phyloP scores from a whole-genome alignment of 1,140 invertebrate species.

The Panagrolaimus sp. region DNA sequence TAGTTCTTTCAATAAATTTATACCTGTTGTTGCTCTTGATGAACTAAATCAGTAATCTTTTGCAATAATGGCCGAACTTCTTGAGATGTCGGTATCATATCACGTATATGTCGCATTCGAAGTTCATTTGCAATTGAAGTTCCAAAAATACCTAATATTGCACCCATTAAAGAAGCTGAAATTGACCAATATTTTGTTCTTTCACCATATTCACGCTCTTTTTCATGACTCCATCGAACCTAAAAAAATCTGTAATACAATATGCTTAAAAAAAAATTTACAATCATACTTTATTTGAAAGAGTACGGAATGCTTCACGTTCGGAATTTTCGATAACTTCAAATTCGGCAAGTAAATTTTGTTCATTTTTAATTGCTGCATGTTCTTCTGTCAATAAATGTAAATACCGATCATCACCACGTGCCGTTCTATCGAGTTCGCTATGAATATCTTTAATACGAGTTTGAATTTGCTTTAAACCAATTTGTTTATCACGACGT shows the following conservation, averaged over 20 bases:
- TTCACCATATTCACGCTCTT: constrained; percentile 70
- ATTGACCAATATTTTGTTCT: constrained; percentile 75
- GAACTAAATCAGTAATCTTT: constrained; percentile 37
- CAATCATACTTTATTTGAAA: constrained; percentile 64
- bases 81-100: constrained; percentile 64
- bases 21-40: constrained; percentile 39
- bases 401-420: constrained; percentile 69
- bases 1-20: not conserved
- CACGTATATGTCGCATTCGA: constrained; percentile 68
- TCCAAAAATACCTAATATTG: constrained; percentile 68
- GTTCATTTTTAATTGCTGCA: constrained; percentile 60
- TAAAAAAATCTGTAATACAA: constrained; percentile 17
- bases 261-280: not conserved
- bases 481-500: constrained; percentile 64
- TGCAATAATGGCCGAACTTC: constrained; percentile 38
- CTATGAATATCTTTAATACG: constrained; percentile 67
- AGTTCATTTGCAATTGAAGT: constrained; percentile 68
- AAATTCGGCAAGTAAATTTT: constrained; percentile 57
- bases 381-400: constrained; percentile 64
- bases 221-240: constrained; percentile 70
- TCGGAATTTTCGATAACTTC: constrained; percentile 63
- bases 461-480: constrained; percentile 65
- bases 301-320: constrained; percentile 67
- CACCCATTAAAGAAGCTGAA: constrained; percentile 70
- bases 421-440: constrained; percentile 69